phyloP scores from a whole-genome alignment of 2,113 vertebrate species.

The Poicephalus meyeri region DNA sequence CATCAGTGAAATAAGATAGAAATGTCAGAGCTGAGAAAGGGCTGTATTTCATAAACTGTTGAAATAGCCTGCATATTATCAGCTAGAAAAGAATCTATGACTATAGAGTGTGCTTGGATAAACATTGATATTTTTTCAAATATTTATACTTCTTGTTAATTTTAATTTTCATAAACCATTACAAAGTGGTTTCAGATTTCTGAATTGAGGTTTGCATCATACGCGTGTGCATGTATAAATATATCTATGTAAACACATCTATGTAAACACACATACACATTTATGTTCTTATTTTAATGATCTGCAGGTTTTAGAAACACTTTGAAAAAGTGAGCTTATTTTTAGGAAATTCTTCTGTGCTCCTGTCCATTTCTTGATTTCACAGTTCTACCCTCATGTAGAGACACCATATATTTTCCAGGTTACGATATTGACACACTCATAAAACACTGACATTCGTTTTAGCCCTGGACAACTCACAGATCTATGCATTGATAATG shows the following conservation, averaged over 20 bases:
- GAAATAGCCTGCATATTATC: not conserved
- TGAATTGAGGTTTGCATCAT: not conserved
- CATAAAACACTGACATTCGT: not conserved
- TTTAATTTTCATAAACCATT: not conserved
- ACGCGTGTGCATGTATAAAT: not conserved
- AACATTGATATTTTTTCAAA: not conserved
- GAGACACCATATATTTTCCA: not conserved
- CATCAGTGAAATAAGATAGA: not conserved
- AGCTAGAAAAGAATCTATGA: not conserved
- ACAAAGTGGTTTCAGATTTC: not conserved
- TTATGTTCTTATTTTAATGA: not conserved
- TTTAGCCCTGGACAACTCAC: not conserved
- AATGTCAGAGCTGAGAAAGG: not conserved
- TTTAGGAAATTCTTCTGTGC: not conserved
- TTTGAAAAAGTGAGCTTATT: not conserved
- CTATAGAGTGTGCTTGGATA: not conserved
- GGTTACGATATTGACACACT: not conserved
- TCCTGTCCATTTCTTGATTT: not conserved
- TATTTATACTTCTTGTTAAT: not conserved
- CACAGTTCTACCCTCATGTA: not conserved
- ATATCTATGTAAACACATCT: not conserved
- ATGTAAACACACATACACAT: not conserved
- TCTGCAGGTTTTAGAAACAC: not conserved
- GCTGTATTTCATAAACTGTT: not conserved
- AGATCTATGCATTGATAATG: not conserved